Evolutionary conservation across 2,888 invertebrate genomes (phyloP), one percentile per base, ranked within the genome.

Genomic region (Aelia acuminata): DNA sequence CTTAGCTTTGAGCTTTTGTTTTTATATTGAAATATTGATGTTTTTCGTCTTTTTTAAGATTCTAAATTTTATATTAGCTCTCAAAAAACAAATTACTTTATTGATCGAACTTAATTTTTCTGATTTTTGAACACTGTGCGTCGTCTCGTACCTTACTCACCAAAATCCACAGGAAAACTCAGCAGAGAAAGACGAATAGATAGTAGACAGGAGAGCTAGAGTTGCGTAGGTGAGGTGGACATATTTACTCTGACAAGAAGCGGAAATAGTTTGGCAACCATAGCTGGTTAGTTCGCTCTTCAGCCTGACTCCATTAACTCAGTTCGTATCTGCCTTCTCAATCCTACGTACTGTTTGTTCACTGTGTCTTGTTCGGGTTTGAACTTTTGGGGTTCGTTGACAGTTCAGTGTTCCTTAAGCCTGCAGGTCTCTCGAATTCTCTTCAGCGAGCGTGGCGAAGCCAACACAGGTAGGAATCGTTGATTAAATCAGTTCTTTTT

Each of bases 241-340:
- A 63, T 63, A 63, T 31, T 63, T 63, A 63, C 63, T n/a, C n/a
- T 0, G 18, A 2, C 5, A 18, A 26, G 10, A 31, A 31, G 63
- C 63, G 63, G 63, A 63, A 63, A 63, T 63, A 63, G 63, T 63
- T 63, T 63, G 63, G 63, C 63, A 63, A 18, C 15, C 26, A 7
- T 5, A 31, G 15, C 63, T 15, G 31, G 63, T 0, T 63, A 63
- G 63, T 0, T 63, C 13, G 63, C 20, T 53, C 18, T 18, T 3
- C n/a, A 11, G 13, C 2, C 7, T 1, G 63, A 31, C 18, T 63
- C 63, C 63, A 63, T 63, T 63, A 63, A 63, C 31, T 63, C 63
- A 63, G 63, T 63, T 18, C 31, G 3, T 1, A 15, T 63, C 31
- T 35, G 31, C 4, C 63, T 63, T 63, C n/a, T 63, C 15, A 5